A percentile compares a stretch with the other conserved stretches of the same genome.
These are phyloP conservation scores for Xanthorhoe designata DNA, from an alignment of 2,888 invertebrate species.

Conservation along the genomic window DNA sequence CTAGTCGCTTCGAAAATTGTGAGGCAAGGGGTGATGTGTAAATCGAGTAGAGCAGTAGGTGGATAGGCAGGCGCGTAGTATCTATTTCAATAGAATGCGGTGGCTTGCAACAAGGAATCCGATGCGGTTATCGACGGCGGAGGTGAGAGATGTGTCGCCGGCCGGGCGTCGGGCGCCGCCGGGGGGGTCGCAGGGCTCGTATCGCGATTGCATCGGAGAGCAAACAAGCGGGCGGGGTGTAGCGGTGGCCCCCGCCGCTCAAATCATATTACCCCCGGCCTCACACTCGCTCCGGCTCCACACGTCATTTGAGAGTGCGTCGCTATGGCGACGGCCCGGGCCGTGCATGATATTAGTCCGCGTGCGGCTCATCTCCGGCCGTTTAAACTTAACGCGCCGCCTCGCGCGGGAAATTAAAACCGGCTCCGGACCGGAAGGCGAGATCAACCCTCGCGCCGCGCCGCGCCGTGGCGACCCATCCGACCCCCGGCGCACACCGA, in stretches of 20 bases:
- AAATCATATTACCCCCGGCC: slow-evolving; percentile 85
- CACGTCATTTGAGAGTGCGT: slow-evolving; percentile 89
- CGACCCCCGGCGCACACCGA: slow-evolving; percentile 38
- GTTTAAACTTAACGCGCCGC: slow-evolving; percentile 80
- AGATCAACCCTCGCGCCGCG: slow-evolving; percentile 65
- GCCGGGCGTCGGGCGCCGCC: slow-evolving; percentile 51
- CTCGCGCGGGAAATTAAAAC: slow-evolving; percentile 83
- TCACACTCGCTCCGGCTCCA: slow-evolving; percentile 78
- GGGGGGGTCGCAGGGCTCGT: slow-evolving; percentile 63
- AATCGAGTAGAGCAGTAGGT: slow-evolving; percentile 70
- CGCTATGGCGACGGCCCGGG: slow-evolving; percentile 89
- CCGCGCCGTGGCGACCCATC: slow-evolving; percentile 40
- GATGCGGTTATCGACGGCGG: slow-evolving; percentile 83
- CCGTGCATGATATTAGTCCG: slow-evolving; percentile 84
- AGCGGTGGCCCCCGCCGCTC: slow-evolving; percentile 74
- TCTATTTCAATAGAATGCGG: slow-evolving; percentile 83
- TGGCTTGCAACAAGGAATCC: slow-evolving; percentile 83
- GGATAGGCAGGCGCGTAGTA: slow-evolving; percentile 69
- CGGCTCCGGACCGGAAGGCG: slow-evolving; percentile 80
- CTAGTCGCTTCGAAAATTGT: slow-evolving; percentile 61
- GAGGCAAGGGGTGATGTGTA: slow-evolving; percentile 64
- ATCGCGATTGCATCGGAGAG: slow-evolving; percentile 86
- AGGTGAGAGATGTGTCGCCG: slow-evolving; percentile 81
- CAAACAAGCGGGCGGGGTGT: slow-evolving; percentile 84
- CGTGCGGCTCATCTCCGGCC: slow-evolving; percentile 83